Base-by-base conservation (phyloP, 2,113 vertebrate genomes). In the Mandrillus leucophaeus region DNA sequence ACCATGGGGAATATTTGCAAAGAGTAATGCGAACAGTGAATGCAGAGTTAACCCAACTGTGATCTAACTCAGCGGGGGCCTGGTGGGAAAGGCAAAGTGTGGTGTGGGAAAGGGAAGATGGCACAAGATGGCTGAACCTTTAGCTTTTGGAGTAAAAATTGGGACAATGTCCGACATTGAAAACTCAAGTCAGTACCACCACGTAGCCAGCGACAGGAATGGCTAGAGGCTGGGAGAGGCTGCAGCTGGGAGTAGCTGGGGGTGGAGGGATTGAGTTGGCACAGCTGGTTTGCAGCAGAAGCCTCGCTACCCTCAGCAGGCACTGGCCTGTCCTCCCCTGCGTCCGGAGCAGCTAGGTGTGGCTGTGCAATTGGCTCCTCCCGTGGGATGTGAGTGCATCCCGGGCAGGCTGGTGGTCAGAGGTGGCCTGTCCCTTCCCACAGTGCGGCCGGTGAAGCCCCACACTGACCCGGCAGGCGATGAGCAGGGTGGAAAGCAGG, bases 21-120 rank as follows among this genome's bases (percentile, higher is more conserved):
- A 1, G 8, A 3, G 5, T 4, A 2, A 5, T 0, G 22, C 0
- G 0, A 9, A 1, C 50, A 4, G 30, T 6, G 50, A 2, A 10
- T 0, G 25, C 0, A 23, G 12, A 2, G 22, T 9, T 8, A 8
- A 1, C 3, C 2, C 11, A 17, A 2, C 2, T 4, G 52, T 1
- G 66, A 18, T 2, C 0, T 4, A 17, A 12, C 52, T 45, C 82
- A 8, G 7, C 8, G 0, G 10, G 25, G n/a, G n/a, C 3, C 35
- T 8, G 30, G 0, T 5, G 10, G 17, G 27, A 38, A 61, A 22
- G 22, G 22, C 10, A 2, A 25, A 8, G 66, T 2, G 6, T 3
- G 66, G 22, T 8, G 59, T 18, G 27, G 27, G n/a, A 18, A 27
- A 50, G 1, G 38, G 5, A 18, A 10, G 2, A 14, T 1, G 22